Evolutionary conservation across 1,140 invertebrate species (phyloP).

Genomic region (Goniozus legneri): DNA sequence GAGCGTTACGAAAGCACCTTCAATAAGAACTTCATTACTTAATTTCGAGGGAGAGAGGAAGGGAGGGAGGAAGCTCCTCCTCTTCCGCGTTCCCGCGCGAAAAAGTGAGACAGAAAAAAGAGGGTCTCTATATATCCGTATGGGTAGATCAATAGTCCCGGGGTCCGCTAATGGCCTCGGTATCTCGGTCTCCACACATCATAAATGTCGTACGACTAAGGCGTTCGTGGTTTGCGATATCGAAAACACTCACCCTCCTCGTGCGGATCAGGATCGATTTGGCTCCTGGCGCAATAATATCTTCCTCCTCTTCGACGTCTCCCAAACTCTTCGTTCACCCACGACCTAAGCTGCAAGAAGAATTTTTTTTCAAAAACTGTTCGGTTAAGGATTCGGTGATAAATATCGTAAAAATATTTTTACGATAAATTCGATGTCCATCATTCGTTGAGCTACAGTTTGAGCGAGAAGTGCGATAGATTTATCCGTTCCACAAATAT

Average conservation of each 20-base stretch:
- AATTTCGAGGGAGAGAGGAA: not conserved
- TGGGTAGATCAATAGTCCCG: slow-evolving; percentile 13
- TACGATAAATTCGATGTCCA: no score
- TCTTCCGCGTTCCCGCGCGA: no score
- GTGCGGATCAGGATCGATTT: slow-evolving; percentile 11
- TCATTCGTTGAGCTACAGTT: no score
- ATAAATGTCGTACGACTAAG: slow-evolving; percentile 9
- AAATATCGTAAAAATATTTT: not conserved
- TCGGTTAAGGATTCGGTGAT: not conserved
- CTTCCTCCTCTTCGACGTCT: slow-evolving; percentile 2
- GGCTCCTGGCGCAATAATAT: slow-evolving; percentile 16
- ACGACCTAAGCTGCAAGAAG: not conserved
- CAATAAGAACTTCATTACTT: not conserved
- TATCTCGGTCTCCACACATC: not conserved
- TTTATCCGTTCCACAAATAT: not conserved
- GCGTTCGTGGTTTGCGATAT: no score
- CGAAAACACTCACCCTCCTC: no score
- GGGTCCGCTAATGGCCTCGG: slow-evolving; percentile 11
- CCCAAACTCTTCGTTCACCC: not conserved
- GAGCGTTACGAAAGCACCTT: not conserved
- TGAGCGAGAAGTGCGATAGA: no score
- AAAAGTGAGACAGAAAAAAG: no score
- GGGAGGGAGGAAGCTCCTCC: no score
- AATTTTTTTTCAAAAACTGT: not conserved
- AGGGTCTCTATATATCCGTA: no score